phyloP scores from a whole-genome alignment of 2,797 vertebrate species.

The Dermochelys coriacea region DNA sequence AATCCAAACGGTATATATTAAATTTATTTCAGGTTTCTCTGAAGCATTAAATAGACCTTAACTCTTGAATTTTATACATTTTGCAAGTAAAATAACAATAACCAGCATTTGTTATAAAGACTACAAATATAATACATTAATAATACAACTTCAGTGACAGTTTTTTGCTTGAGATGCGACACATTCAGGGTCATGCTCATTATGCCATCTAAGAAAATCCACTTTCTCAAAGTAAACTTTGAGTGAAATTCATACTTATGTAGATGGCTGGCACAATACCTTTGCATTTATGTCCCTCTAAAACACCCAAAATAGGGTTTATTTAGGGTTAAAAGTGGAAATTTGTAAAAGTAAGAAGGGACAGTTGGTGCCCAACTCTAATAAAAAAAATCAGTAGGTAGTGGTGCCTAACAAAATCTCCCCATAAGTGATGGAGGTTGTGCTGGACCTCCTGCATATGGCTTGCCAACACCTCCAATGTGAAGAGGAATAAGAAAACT shows the following conservation, averaged over 20 bases:
- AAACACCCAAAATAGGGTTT: neutral
- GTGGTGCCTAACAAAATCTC: neutral
- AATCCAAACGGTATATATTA: accelerated
- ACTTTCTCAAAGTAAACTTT: neutral
- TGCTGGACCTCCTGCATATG: no score
- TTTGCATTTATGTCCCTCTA: neutral
- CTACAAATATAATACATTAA: neutral
- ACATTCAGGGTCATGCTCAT: neutral
- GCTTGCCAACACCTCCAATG: neutral
- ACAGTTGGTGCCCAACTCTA: neutral
- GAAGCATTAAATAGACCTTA: neutral
- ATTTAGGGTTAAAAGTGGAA: neutral
- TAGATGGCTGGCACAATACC: neutral
- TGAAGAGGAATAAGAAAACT: neutral
- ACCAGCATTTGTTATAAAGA: neutral
- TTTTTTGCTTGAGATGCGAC: neutral
- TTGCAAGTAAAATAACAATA: neutral
- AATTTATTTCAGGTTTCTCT: neutral
- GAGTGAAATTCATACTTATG: neutral
- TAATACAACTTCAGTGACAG: neutral
- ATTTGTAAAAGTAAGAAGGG: neutral
- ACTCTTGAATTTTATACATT: neutral
- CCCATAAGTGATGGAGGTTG: neutral
- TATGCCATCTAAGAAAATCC: neutral
- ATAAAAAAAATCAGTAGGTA: neutral